phyloP scores from a whole-genome alignment of 2,888 invertebrate genomes.

The Mylabris sibirica region DNA sequence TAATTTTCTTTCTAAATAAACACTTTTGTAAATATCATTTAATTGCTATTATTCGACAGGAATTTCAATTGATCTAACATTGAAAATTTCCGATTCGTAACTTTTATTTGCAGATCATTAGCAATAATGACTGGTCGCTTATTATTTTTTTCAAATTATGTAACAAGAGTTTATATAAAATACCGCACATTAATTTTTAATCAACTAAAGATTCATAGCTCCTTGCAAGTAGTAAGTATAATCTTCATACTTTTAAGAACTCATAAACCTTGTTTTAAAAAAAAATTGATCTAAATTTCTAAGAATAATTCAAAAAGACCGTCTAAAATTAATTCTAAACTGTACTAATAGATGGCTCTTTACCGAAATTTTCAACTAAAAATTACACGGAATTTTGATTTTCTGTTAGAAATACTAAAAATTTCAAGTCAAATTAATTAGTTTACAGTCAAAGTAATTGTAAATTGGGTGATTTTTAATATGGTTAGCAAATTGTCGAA shows the following conservation, averaged over 20 bases:
- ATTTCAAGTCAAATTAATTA: no score
- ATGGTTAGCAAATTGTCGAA: no score
- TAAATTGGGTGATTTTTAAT: no score
- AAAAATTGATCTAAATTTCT: background rate
- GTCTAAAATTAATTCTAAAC: background rate
- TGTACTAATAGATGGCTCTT: background rate
- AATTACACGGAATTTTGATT: background rate
- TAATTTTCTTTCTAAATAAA: background rate
- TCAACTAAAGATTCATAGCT: no score
- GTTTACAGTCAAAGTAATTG: no score
- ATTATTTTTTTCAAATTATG: background rate
- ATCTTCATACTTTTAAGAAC: no score
- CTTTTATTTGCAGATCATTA: background rate
- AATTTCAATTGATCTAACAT: constrained; percentile 1
- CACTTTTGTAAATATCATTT: background rate
- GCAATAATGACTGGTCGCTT: background rate
- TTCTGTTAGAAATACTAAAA: no score
- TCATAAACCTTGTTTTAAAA: no score
- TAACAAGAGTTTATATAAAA: background rate
- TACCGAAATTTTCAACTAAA: background rate
- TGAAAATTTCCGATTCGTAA: constrained; percentile 2
- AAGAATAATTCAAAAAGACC: background rate
- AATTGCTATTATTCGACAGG: background rate
- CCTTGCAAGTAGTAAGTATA: no score
- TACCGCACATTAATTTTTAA: background rate